Percentiles rank a stretch among this genome's conserved stretches.
These are phyloP conservation scores for Neotoxoptera formosana DNA, from an alignment of 1,140 invertebrate species.

Conservation along the genomic window DNA sequence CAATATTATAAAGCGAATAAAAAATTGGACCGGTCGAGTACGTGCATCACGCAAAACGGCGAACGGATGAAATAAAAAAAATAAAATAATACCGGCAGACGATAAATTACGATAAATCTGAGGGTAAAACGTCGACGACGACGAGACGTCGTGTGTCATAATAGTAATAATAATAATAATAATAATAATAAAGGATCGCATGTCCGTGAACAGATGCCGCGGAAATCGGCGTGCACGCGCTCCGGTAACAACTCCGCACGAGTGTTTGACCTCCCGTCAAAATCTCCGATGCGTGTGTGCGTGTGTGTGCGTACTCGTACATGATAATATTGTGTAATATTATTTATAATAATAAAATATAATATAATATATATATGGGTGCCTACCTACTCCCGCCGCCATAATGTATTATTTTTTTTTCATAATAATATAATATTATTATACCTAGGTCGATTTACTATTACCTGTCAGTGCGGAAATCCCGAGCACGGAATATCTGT, in stretches of 20 bases:
- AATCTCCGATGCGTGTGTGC: neutral
- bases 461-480: neutral
- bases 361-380: no score
- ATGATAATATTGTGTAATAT: no score
- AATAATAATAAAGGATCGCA: slow-evolving; percentile 34
- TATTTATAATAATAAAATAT: no score
- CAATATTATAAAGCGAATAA: neutral
- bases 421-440: no score
- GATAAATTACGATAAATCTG: slow-evolving; percentile 45
- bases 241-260: neutral
- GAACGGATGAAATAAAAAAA: slow-evolving; percentile 17
- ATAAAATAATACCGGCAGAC: neutral
- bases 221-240: slow-evolving; percentile 53
- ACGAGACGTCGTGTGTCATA: slow-evolving; percentile 51
- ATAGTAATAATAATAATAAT: slow-evolving; percentile 29
- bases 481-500: neutral
- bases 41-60: neutral
- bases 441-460: no score
- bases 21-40: slow-evolving; percentile 21
- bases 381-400: no score
- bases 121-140: slow-evolving; percentile 43
- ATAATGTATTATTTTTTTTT: no score
- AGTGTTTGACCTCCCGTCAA: slow-evolving; percentile 38
- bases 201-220: slow-evolving; percentile 52
- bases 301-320: neutral